Base-by-base conservation (phyloP, 2,888 invertebrate species). In the Callinectes sapidus region DNA sequence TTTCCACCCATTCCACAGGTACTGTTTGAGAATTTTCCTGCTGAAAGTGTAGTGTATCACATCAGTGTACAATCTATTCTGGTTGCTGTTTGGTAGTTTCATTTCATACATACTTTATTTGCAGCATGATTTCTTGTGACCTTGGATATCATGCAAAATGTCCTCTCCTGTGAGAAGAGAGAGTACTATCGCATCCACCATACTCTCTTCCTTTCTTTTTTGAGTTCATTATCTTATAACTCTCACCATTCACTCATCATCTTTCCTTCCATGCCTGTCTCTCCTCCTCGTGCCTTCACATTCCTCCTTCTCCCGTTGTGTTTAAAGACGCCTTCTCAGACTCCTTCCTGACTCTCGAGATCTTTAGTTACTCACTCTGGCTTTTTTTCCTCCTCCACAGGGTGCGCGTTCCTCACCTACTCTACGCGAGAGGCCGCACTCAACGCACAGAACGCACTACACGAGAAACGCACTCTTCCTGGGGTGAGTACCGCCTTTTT, bases 331-430 rank as follows among this genome's bases (percentile, higher is more conserved):
- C 90, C 48, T 42, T 23, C 90, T 13, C 90, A 18, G 23, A 2
- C 39, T 39, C 42, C 14, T 13, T n/a, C 77, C 13, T 8, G 13
- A 32, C 54, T 89, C n/a, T 61, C 61, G 28, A 66, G 23, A 35
- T 13, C 23, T 28, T 35, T 55, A 86, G 35, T 32, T 81, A 6
- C 85, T 86, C 10, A 87, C 23, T 42, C 39, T 35, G 32, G 35
- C 18, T 32, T 14, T 55, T n/a, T 35, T 35, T 92, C 6, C 6
- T 87, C 88, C 92, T 32, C 54, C 28, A n/a, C 97, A 99, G 99
- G 99, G 96, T 99, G 99, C 97, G 99, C 99, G 96, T 99, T 99
- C 97, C 97, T 99, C 96, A 99, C 99, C 95, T 99, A 99, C 97
- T 99, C 98, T 97, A 98, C 97, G 96, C 98, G 98, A 96, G 99